Evolutionary conservation across 2,888 invertebrate genomes (phyloP).

Genomic region (Cartodere bifasciata): DNA sequence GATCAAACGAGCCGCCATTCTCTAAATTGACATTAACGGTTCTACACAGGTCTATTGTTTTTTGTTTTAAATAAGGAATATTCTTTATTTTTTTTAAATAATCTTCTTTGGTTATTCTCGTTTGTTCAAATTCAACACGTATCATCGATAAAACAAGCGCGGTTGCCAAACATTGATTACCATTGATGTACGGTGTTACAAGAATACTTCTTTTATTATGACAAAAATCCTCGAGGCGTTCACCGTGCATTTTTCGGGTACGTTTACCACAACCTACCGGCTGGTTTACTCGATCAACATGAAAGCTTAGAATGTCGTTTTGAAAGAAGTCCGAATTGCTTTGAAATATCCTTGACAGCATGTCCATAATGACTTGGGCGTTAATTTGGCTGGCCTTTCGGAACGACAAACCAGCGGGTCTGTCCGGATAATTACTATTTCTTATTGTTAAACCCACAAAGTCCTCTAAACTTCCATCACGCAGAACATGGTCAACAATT

Average conservation of each 20-base stretch:
- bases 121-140: neutral
- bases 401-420: constrained; percentile 5
- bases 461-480: neutral
- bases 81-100: neutral
- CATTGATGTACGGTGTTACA: neutral
- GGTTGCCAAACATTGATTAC: neutral
- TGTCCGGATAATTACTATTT: constrained; percentile 6
- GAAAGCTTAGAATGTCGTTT: constrained; percentile 2
- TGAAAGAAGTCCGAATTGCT: constrained; percentile 1
- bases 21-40: neutral
- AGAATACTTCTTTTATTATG: constrained; percentile 1
- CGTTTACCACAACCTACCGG: constrained; percentile 5
- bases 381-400: constrained; percentile 2
- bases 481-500: neutral
- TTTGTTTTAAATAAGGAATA: neutral
- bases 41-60: neutral
- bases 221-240: constrained; percentile 1
- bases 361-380: constrained; percentile 3
- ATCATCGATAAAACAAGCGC: neutral
- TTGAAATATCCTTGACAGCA: constrained; percentile 1
- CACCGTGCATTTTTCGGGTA: neutral
- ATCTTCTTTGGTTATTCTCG: neutral
- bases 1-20: constrained; percentile 3
- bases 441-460: neutral
- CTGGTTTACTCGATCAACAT: constrained; percentile 1